Evolutionary conservation across 2,113 vertebrate genomes (phyloP), one percentile per base, ranked within the genome.

Genomic region (Oceanites oceanicus): DNA sequence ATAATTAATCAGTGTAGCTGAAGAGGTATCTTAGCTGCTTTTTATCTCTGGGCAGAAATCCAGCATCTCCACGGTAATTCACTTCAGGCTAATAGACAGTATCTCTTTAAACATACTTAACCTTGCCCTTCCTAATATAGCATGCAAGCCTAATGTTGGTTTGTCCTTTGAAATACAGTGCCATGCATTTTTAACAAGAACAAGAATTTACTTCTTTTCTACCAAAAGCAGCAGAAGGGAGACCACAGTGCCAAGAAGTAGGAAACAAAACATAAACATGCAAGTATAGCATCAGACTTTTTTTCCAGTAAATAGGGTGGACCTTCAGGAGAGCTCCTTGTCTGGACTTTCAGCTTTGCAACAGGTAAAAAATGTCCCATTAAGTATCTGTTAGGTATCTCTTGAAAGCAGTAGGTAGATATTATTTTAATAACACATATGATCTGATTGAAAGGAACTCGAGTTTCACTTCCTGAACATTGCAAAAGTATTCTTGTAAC

Each of bases 41-140:
- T 92, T 95, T 95, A 63, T 95, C 61, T 94, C 89, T 95, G 91
- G 94, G 94, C 81, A 92, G 72, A 94, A 95, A 92, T 95, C 89
- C 96, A 97, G 25, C 81, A 88, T 74, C 88, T 88, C 68, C 30
- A 73, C 4, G 0, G 72, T 86, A 96, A 94, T 92, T 94, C 92
- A 82, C 80, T 95, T 84, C 76, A 95, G 66, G 47, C 34, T 95
- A 86, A 88, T 66, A 96, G 76, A 81, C 52, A 95, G 56, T 84
- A 87, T 92, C 49, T 95, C 66, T 92, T 95, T 84, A 92, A 97
- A 83, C 40, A 88, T 66, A 45, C 73, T 94, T 93, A 84, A 95
- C 80, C 62, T 96, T 95, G 34, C 77, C 74, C 84, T 91, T 49
- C 55, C 22, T 92, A 82, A 82, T 73, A 74, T 23, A 86, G 13